Conservation (phyloP, 2,888 invertebrate genomes). For the Trilocha varians region DNA sequence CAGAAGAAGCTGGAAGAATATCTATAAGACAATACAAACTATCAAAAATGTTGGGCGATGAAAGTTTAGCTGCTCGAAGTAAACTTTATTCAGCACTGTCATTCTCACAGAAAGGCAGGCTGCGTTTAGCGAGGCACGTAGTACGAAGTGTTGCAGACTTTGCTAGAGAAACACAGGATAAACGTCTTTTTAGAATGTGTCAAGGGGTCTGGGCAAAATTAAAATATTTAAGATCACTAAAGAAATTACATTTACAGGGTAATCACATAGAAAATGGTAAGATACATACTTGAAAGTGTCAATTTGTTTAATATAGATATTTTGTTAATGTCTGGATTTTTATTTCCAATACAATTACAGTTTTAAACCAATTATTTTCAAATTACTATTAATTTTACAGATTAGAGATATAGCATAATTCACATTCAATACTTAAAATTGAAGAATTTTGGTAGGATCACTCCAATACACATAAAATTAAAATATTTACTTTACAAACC, state of each 20-base stretch:
- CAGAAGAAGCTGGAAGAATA: conserved; percentile 90
- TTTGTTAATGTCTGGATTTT: too few relatives aligned
- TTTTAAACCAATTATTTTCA: background rate
- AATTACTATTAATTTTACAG: too few relatives aligned
- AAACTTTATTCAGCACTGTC: conserved; percentile 90
- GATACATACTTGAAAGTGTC: background rate
- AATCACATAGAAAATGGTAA: conserved; percentile 16
- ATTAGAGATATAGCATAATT: too few relatives aligned
- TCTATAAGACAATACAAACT: conserved; percentile 87
- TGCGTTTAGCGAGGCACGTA: conserved; percentile 76
- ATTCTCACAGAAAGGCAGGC: conserved; percentile 84
- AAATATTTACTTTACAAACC: too few relatives aligned
- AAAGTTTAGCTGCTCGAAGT: conserved; percentile 85
- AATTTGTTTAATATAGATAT: too few relatives aligned
- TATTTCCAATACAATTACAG: background rate
- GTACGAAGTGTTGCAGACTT: conserved; percentile 58
- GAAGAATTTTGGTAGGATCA: too few relatives aligned
- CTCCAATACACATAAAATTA: too few relatives aligned
- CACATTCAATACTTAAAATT: too few relatives aligned
- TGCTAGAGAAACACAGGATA: conserved; percentile 68
- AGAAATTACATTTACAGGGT: conserved; percentile 16
- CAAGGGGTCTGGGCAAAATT: conserved; percentile 90
- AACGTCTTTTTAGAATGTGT: conserved; percentile 84
- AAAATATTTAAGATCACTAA: conserved; percentile 65
- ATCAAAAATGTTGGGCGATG: conserved; percentile 87